Base-by-base conservation (phyloP, 2,797 vertebrate genomes). In the Vespertilio murinus region DNA sequence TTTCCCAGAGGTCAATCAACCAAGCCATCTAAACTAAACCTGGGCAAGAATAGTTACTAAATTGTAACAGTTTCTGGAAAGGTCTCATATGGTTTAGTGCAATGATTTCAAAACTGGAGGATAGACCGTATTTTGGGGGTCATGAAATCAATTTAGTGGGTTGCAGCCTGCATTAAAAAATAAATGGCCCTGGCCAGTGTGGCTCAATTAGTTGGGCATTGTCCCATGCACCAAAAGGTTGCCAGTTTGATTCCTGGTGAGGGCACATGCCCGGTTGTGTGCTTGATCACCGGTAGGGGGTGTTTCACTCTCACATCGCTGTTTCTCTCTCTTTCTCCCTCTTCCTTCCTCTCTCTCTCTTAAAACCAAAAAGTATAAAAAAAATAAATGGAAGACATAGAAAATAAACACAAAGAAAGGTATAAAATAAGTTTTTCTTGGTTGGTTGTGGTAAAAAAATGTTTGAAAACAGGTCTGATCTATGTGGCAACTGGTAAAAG, bases 351-450 rank as follows among this genome's bases (percentile, higher is more conserved):
- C 61, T 30, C 17, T 59, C 61, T 64, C 14, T 64, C 28, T n/a
- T n/a, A 64, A 64, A 64, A 64, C 7, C 30, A n/a, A 64, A 64
- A 64, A 18, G 3, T 33, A n/a, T 64, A 2, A 30, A 64, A 61
- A 93, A 96, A 59, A 56, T 77, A 78, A 94, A 95, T 89, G 38
- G 17, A 91, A 95, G 95, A 85, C 33, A 40, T 59, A 65, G 40
- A 82, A 65, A 65, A 65, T 82, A 64, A 65, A 79, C 3, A 6
- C 35, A 79, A 56, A 65, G 7, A 82, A 75, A 87, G 38, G 82
- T 70, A 87, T 18, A 85, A 95, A 81, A 84, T 86, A 96, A 83
- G 84, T 87, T 67, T 91, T 70, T 61, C 49, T 56, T 89, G 20
- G 49, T 87, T 86, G 52, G 54, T 22, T 78, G 14, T 89, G 52